Evolutionary conservation across 92 coral and sea anemone species (phyloP).

Genomic region (Palythoa caribaeorum): DNA sequence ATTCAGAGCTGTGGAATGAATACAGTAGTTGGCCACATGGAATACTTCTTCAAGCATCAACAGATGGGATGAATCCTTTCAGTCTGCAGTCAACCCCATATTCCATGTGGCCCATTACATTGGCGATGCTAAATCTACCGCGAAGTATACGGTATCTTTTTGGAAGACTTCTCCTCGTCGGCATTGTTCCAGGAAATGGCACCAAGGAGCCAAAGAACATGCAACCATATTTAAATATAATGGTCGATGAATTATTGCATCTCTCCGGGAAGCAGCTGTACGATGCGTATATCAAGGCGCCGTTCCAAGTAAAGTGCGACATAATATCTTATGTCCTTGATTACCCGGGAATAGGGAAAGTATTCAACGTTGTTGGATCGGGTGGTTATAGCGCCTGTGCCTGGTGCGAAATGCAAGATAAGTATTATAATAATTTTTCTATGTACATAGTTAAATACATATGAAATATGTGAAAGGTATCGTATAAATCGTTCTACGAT

Average conservation of each 20-base stretch:
- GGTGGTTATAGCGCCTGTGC: conserved; percentile 40
- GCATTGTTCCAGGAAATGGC: conserved; percentile 48
- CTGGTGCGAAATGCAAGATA: conserved; percentile 53
- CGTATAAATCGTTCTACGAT: no score
- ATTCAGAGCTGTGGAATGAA: neutral
- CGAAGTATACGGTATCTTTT: conserved; percentile 38
- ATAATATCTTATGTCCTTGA: conserved; percentile 39
- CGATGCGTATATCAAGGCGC: conserved; percentile 32
- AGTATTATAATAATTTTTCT: conserved; percentile 6
- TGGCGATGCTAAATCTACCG: conserved; percentile 54
- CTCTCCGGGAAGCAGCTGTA: conserved; percentile 18
- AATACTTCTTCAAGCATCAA: conserved; percentile 3
- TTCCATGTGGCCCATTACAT: conserved; percentile 57
- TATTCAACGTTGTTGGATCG: conserved; percentile 40
- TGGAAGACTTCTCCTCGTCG: conserved; percentile 48
- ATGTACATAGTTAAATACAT: no score
- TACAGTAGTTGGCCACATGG: neutral
- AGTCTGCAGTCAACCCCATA: conserved; percentile 17
- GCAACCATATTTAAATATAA: conserved; percentile 46
- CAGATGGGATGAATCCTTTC: conserved; percentile 35
- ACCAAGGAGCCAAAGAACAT: conserved; percentile 30
- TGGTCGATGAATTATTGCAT: conserved; percentile 49
- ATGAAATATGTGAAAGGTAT: no score
- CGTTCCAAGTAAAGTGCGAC: conserved; percentile 21
- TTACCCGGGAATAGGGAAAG: conserved; percentile 47